These are phyloP conservation scores for Clavelina lepadiformis DNA, from an alignment of 23 tunicate genomes.

Conservation along the genomic window DNA sequence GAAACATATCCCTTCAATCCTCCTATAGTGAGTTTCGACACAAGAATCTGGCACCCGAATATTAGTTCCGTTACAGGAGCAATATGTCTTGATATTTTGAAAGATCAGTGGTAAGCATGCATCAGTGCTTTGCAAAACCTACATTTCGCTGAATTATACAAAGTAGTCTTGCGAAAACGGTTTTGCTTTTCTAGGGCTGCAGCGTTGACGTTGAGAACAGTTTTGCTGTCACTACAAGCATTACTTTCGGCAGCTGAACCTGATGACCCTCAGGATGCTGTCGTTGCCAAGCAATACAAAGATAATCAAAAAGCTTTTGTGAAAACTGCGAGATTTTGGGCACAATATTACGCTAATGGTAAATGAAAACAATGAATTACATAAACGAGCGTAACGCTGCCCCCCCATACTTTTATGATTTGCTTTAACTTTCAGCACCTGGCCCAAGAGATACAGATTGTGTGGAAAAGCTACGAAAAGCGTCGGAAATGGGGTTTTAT, in stretches of 20 bases:
- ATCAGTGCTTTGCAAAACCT: neutral
- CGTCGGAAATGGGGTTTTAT: constrained; percentile 87
- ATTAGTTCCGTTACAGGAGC: constrained; percentile 98
- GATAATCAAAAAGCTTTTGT: constrained; percentile 49
- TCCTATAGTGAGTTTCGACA: constrained; percentile 82
- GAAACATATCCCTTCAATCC: constrained; percentile 98
- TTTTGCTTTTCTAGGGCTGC: constrained; percentile 77
- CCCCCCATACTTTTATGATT: no score
- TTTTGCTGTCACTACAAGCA: constrained; percentile 89
- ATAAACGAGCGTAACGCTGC: no score
- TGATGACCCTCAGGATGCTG: constrained; percentile 98
- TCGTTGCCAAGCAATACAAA: constrained; percentile 88
- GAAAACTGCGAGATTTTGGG: constrained; percentile 91
- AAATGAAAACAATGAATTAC: neutral
- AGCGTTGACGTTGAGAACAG: constrained; percentile 88
- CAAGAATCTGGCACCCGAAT: constrained; percentile 97
- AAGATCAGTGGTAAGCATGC: constrained; percentile 90
- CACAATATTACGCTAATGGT: constrained; percentile 87
- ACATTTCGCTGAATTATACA: neutral
- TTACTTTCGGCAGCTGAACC: constrained; percentile 87
- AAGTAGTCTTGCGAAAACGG: neutral
- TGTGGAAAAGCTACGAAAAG: constrained; percentile 45
- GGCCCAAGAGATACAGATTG: constrained; percentile 47
- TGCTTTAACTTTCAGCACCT: constrained; percentile 44
- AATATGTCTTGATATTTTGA: constrained; percentile 90